Evolutionary conservation across 2,113 vertebrate genomes (phyloP).

Genomic region (Dasyornis broadbenti): DNA sequence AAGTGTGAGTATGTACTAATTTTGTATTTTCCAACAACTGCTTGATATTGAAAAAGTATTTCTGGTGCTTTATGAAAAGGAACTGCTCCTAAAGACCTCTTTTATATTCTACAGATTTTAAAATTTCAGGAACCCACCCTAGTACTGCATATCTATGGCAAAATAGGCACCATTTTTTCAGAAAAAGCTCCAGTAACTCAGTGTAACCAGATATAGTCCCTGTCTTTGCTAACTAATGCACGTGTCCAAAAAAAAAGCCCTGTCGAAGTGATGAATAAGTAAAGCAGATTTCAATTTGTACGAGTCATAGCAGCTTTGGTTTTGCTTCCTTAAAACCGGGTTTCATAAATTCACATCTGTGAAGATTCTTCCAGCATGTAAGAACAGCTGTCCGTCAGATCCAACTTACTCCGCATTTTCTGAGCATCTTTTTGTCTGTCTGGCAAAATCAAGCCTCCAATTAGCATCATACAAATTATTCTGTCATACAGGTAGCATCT

Average conservation of each 20-base stretch:
- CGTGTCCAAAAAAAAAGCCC: not conserved
- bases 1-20: not conserved
- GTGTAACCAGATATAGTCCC: not conserved
- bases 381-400: constrained; percentile 32
- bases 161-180: not conserved
- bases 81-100: not conserved
- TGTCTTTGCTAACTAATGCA: not conserved
- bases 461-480: not conserved
- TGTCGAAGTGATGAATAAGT: constrained; percentile 23
- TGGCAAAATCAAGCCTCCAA: constrained; percentile 34
- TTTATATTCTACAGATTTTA: not conserved
- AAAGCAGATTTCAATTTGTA: constrained; percentile 5
- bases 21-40: not conserved
- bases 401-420: not conserved
- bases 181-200: not conserved
- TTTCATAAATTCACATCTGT: constrained; percentile 40
- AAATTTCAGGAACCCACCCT: not conserved
- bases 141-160: not conserved
- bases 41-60: not conserved
- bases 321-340: constrained; percentile 2
- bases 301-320: constrained; percentile 5
- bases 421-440: not conserved
- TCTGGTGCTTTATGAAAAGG: not conserved
- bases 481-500: not conserved
- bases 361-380: not conserved